Conservation (phyloP, 2,113 vertebrate genomes). For the Channa maculata region DNA sequence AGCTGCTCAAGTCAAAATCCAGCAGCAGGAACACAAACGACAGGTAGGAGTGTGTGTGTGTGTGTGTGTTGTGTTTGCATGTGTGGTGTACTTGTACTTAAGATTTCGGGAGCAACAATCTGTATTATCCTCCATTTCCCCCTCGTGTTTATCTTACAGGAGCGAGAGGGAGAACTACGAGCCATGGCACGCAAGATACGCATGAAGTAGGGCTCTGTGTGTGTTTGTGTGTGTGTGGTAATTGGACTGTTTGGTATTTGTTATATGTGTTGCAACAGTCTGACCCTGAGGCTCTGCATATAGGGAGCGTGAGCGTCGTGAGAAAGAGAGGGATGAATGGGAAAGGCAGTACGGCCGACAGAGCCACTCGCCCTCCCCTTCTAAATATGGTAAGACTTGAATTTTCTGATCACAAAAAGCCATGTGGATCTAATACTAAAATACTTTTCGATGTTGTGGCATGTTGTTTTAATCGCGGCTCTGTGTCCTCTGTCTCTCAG, state of each 20-base stretch:
- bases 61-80: slow-evolving; percentile 53
- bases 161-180: slow-evolving; percentile 92
- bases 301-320: slow-evolving; percentile 92
- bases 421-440: background rate
- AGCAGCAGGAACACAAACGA: slow-evolving; percentile 91
- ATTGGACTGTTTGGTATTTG: slow-evolving; percentile 32
- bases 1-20: slow-evolving; percentile 93
- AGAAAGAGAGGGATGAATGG: slow-evolving; percentile 94
- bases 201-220: slow-evolving; percentile 89
- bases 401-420: slow-evolving; percentile 4
- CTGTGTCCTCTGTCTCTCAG: slow-evolving; percentile 75
- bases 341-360: slow-evolving; percentile 91
- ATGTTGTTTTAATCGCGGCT: slow-evolving; percentile 56
- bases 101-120: background rate
- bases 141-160: slow-evolving; percentile 79
- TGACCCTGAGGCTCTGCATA: slow-evolving; percentile 52
- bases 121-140: background rate
- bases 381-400: slow-evolving; percentile 86
- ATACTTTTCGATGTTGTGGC: slow-evolving; percentile 36
- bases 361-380: slow-evolving; percentile 90
- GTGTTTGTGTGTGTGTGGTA: slow-evolving; percentile 9
- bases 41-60: slow-evolving; percentile 81
- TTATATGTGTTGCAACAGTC: slow-evolving; percentile 37
- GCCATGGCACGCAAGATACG: slow-evolving; percentile 97
- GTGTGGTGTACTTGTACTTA: background rate